These are phyloP conservation scores for Sisyra terminalis DNA, from an alignment of 2,888 invertebrate genomes.

Conservation along the genomic window DNA sequence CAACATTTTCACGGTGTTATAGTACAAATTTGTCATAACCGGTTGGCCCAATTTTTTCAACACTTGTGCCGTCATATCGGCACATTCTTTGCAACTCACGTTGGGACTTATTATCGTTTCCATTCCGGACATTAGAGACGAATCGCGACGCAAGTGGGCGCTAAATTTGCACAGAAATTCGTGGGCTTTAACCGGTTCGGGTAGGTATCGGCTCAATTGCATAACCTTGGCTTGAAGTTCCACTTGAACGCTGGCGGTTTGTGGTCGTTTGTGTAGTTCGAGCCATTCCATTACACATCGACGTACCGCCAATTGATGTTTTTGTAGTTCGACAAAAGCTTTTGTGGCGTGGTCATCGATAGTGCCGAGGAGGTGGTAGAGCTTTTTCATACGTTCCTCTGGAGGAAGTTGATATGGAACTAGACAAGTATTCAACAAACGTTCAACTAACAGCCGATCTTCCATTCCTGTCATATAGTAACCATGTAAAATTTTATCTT, in stretches of 20 bases:
- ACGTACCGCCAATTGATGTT: slow-evolving; percentile 73
- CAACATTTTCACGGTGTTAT: slow-evolving; percentile 90
- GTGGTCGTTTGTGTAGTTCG: slow-evolving; percentile 59
- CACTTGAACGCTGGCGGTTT: slow-evolving; percentile 49
- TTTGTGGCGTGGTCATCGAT: slow-evolving; percentile 92
- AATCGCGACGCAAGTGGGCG: slow-evolving; percentile 56
- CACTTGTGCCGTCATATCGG: slow-evolving; percentile 73
- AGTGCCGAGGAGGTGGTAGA: slow-evolving; percentile 81
- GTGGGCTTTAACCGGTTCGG: slow-evolving; percentile 83
- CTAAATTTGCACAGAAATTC: slow-evolving; percentile 77
- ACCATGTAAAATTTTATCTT: slow-evolving; percentile 91
- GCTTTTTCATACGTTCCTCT: slow-evolving; percentile 79
- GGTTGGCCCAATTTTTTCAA: slow-evolving; percentile 88
- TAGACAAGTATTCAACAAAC: slow-evolving; percentile 82
- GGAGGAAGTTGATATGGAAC: slow-evolving; percentile 84
- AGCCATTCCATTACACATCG: slow-evolving; percentile 77
- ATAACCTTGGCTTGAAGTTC: slow-evolving; percentile 51
- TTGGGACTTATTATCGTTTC: slow-evolving; percentile 76
- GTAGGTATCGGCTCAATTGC: slow-evolving; percentile 64
- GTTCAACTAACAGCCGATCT: slow-evolving; percentile 81
- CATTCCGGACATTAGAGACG: slow-evolving; percentile 57
- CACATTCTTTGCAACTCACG: slow-evolving; percentile 87
- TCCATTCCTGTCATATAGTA: slow-evolving; percentile 62
- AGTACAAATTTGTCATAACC: slow-evolving; percentile 87
- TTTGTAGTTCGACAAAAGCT: slow-evolving; percentile 83